Conservation (phyloP, 2,113 vertebrate genomes). For the Saiga tatarica region DNA sequence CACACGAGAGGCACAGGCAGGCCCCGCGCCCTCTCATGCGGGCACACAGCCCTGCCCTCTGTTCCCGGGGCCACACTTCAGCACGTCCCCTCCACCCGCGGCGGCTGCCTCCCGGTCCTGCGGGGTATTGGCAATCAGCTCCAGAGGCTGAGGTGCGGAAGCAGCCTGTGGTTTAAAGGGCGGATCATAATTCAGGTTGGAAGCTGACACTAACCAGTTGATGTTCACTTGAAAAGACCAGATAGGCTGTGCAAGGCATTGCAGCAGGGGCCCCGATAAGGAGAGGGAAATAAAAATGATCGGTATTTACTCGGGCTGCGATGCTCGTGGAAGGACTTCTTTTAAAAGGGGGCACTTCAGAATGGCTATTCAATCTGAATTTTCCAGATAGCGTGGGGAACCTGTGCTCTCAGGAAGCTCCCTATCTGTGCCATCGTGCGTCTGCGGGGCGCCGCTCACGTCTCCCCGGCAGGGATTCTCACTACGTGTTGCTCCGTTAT, state of each 20-base stretch:
- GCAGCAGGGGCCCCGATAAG: slow-evolving; percentile 72
- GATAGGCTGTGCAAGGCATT: slow-evolving; percentile 59
- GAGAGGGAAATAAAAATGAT: slow-evolving; percentile 76
- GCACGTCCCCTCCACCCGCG: not conserved
- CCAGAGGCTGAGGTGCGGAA: slow-evolving; percentile 48
- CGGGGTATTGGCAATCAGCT: slow-evolving; percentile 70
- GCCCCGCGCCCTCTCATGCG: accelerated
- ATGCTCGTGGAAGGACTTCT: slow-evolving; percentile 63
- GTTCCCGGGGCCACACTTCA: not conserved
- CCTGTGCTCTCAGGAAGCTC: slow-evolving; percentile 64
- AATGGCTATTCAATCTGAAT: slow-evolving; percentile 74
- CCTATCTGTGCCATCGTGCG: slow-evolving; percentile 69
- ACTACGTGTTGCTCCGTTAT: slow-evolving; percentile 65
- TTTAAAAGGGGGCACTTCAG: slow-evolving; percentile 71
- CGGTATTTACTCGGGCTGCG: slow-evolving; percentile 75
- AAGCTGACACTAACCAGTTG: slow-evolving; percentile 69
- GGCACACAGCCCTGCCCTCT: not conserved
- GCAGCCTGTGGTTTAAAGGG: slow-evolving; percentile 65
- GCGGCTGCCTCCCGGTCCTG: not conserved
- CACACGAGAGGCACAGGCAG: not conserved
- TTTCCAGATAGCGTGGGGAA: slow-evolving; percentile 72
- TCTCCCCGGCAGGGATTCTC: slow-evolving; percentile 60
- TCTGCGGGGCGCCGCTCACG: accelerated
- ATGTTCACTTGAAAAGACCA: slow-evolving; percentile 73
- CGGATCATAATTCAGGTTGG: slow-evolving; percentile 70